Evolutionary conservation across 1,140 invertebrate genomes (phyloP), one percentile per base, ranked within the genome.

Genomic region (Saccostrea echinata): DNA sequence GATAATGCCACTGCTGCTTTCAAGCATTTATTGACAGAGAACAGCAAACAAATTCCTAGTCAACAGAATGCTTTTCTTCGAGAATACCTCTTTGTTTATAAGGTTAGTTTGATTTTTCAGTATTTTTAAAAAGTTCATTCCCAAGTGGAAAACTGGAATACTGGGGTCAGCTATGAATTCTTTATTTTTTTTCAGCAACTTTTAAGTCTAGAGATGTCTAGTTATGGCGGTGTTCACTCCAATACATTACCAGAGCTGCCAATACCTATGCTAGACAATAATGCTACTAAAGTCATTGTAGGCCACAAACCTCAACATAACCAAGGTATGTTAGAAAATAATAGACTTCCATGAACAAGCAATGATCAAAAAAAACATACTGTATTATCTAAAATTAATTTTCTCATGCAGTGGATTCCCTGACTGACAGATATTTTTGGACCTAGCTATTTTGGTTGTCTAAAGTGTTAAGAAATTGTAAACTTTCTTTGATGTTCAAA

Each of bases 51-150:
- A 90, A 92, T 93, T 76, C 91, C 92, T 57, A 88, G 96, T 85
- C 98, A 98, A 92, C 98, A 99, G 95, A 96, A 96, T 82, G 96
- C 96, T 88, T 98, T 98, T 95, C 95, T 99, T 11, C 96, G 97
- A 91, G 98, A 99, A 95, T 99, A 98, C 95, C 96, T 99, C 88
- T 96, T 97, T 91, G 97, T 97, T 43, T 97, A 97, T 91, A 97
- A 97, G 95, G 97, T 97, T 94, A 94, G 94, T 95, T 53, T 27
- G 52, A 8, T 52, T 64, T 61, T 33, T 27, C 33, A 9, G 21
- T 43, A 76, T 53, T 9, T 76, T 2, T 16, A 86, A 11, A n/a
- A 18, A 83, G 27, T 24, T 2, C 68, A 30, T 35, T 43, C 0
- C 4, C 6, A 6, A 43, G 43, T 43, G 4, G 1, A 6, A 43